phyloP scores from a whole-genome alignment of 2,113 vertebrate species.

The Sander lucioperca region DNA sequence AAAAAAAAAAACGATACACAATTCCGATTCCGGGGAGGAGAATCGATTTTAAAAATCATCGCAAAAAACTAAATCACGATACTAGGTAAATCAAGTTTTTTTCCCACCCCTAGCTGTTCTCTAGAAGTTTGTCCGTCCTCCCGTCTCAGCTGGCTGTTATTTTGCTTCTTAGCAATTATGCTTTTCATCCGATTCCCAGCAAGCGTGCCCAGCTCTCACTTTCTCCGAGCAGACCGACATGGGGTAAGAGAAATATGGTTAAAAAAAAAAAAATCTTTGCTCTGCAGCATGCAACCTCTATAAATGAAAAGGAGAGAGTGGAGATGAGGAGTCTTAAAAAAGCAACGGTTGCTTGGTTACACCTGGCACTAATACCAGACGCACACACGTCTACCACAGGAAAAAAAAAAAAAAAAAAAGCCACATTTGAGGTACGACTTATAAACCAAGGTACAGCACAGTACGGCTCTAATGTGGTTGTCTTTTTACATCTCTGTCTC shows the following conservation, averaged over 20 bases:
- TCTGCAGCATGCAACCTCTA: constrained; percentile 21
- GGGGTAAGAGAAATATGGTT: constrained; percentile 29
- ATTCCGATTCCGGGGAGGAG: no score
- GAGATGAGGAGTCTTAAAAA: constrained; percentile 61
- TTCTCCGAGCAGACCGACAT: constrained; percentile 1
- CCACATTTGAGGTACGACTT: constrained; percentile 16
- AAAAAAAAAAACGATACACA: no score
- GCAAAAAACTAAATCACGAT: no score
- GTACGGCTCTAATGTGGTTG: not conserved
- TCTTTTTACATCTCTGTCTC: not conserved
- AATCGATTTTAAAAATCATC: no score
- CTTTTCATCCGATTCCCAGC: constrained; percentile 12
- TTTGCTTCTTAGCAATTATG: constrained; percentile 3
- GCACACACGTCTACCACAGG: constrained; percentile 19
- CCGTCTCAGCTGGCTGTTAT: not conserved
- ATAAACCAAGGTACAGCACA: constrained; percentile 9
- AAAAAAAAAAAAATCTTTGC: constrained; percentile 9
- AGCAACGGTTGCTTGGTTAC: constrained; percentile 73
- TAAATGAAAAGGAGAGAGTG: constrained; percentile 51
- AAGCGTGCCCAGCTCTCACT: not conserved
- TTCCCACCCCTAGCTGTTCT: not conserved
- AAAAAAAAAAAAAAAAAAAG: not conserved
- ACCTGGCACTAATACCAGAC: constrained; percentile 57
- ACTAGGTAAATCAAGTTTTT: no score
- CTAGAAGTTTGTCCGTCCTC: not conserved